Evolutionary conservation across 1,140 invertebrate species (phyloP).

Genomic region (Papilio dardanus): DNA sequence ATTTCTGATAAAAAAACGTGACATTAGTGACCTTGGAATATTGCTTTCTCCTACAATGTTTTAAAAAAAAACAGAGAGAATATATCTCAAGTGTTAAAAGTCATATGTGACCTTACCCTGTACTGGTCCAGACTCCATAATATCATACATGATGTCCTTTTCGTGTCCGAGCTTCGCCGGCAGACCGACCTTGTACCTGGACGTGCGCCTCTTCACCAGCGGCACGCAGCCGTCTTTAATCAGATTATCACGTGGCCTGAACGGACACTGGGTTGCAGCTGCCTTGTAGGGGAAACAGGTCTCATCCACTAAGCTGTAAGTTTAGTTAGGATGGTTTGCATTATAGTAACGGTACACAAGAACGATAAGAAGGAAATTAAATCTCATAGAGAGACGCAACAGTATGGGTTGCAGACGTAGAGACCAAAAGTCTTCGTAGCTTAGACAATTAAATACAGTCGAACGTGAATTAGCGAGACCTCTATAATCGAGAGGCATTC

Average conservation of each 20-base stretch:
- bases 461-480: too few relatives aligned
- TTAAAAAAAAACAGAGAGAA: neutral
- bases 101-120: conserved; percentile 86
- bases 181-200: conserved; percentile 91
- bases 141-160: conserved; percentile 95
- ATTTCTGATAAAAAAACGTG: too few relatives aligned
- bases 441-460: too few relatives aligned
- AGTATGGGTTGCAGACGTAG: too few relatives aligned
- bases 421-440: too few relatives aligned
- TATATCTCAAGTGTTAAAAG: neutral
- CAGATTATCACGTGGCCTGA: conserved; percentile 81
- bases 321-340: neutral
- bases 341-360: too few relatives aligned
- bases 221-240: conserved; percentile 81
- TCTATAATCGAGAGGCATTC: too few relatives aligned
- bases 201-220: conserved; percentile 77
- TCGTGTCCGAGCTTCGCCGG: conserved; percentile 91
- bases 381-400: too few relatives aligned
- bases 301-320: conserved; percentile 89
- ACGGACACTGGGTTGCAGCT: conserved; percentile 82
- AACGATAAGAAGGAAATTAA: too few relatives aligned
- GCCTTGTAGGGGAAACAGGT: conserved; percentile 91
- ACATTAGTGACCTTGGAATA: too few relatives aligned
- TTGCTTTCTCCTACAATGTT: too few relatives aligned
- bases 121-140: conserved; percentile 95